These are phyloP conservation scores for Nothobranchius furzeri DNA, from an alignment of 2,113 vertebrate genomes.

Conservation along the genomic window DNA sequence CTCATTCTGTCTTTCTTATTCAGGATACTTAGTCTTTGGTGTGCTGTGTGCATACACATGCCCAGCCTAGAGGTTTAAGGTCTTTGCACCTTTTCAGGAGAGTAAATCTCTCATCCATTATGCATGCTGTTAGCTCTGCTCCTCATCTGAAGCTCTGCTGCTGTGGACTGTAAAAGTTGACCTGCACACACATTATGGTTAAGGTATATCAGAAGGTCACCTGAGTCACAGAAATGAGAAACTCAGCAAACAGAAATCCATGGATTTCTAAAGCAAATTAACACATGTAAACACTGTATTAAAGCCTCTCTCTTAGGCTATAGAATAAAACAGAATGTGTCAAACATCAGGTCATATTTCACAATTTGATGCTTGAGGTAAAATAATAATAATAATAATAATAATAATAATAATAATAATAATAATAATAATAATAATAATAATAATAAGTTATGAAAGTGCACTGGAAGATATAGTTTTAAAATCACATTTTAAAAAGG, in stretches of 20 bases:
- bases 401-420: too few relatives aligned
- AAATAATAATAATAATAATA: too few relatives aligned
- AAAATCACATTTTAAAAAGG: too few relatives aligned
- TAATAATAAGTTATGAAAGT: too few relatives aligned
- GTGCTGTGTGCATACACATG: constrained; percentile 25
- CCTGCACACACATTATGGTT: constrained; percentile 19
- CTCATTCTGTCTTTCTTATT: constrained; percentile 5
- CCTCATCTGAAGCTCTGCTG: constrained; percentile 27
- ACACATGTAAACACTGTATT: too few relatives aligned
- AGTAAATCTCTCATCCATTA: constrained; percentile 61
- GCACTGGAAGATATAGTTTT: too few relatives aligned
- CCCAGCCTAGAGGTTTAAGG: constrained; percentile 23
- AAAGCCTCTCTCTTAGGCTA: too few relatives aligned
- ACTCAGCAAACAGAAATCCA: constrained; percentile 2
- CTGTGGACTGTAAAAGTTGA: constrained; percentile 29
- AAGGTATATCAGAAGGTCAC: constrained; percentile 31
- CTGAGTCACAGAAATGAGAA: constrained; percentile 1
- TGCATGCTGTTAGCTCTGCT: constrained; percentile 48
- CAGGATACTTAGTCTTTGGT: constrained; percentile 31
- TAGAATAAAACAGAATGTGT: too few relatives aligned
- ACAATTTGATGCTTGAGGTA: too few relatives aligned
- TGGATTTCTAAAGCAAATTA: background rate
- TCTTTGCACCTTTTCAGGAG: constrained; percentile 30
- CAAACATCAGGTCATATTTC: too few relatives aligned
- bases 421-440: too few relatives aligned